These are phyloP conservation scores for Sericinus montela DNA, from an alignment of 2,888 invertebrate genomes.

Conservation along the genomic window DNA sequence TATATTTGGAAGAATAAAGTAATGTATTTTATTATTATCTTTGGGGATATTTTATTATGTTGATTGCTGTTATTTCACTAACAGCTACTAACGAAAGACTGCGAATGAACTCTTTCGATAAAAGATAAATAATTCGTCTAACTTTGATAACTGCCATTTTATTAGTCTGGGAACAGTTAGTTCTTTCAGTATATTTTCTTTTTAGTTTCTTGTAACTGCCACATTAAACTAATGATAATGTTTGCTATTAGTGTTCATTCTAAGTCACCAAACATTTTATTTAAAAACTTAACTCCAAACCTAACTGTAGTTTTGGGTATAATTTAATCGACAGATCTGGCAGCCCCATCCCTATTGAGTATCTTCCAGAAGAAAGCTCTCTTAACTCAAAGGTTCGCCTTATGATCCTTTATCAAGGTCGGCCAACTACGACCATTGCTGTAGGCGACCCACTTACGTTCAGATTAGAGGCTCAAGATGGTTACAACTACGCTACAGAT, in stretches of 20 bases:
- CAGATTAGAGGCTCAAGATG: slow-evolving; percentile 92
- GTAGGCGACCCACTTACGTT: slow-evolving; percentile 95
- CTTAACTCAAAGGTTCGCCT: slow-evolving; percentile 92
- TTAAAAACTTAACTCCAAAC: slow-evolving; percentile 41
- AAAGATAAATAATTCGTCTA: background rate
- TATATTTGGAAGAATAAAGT: background rate
- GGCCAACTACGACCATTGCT: slow-evolving; percentile 95
- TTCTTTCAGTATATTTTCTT: too few relatives aligned
- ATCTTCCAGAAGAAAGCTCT: slow-evolving; percentile 94
- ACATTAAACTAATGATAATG: background rate
- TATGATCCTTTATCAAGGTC: slow-evolving; percentile 91
- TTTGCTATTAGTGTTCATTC: slow-evolving; percentile 42
- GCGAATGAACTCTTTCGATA: slow-evolving; percentile 51
- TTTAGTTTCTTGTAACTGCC: too few relatives aligned
- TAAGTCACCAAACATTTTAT: slow-evolving; percentile 43
- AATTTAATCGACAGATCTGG: slow-evolving; percentile 85
- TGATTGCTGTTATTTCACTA: slow-evolving; percentile 76
- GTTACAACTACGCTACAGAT: slow-evolving; percentile 92
- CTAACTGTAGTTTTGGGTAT: slow-evolving; percentile 71
- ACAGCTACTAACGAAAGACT: slow-evolving; percentile 76
- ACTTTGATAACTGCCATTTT: too few relatives aligned
- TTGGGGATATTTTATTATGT: background rate
- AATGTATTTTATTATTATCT: background rate
- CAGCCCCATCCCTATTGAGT: slow-evolving; percentile 95
- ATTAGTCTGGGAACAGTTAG: too few relatives aligned